Base-by-base conservation (phyloP, 2,797 vertebrate genomes). In the Aphelocoma californica region DNA sequence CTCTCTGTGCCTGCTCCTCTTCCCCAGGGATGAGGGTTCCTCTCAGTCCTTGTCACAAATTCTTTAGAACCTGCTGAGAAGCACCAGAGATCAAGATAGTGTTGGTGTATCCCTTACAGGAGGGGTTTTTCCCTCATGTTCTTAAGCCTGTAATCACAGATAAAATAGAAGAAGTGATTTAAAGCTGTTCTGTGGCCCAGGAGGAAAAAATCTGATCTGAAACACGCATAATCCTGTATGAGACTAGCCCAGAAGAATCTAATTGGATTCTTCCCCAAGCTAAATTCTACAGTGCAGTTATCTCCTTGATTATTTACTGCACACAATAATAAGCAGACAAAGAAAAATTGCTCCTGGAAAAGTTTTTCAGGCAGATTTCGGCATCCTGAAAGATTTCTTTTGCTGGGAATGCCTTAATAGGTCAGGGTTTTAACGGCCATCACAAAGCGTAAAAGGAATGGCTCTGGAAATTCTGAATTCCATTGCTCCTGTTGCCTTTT, bases 1-100 rank as follows among this genome's bases (percentile, higher is more conserved):
- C 81, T 56, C 69, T 7, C 50, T 23, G 4, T 1, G 14, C 61
- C 75, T 29, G 36, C 81, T 64, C 7, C 0, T 19, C 19, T 17
- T 29, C 79, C 53, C 58, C 9, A 2, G 3, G 18, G 21, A 8
- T 4, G 1, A 23, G 2, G 2, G 34, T 2, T 62, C 70, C 36
- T 42, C 53, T 29, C 1, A 0, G 20, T 18, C 64, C 29, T 3
- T 0, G 17, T 31, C 66, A 65, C 45, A 32, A 0, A 3, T 38
- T n/a, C 78, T 38, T 26, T 9, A 18, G 64, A 66, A 67, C 15
- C 18, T 32, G 19, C 61, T 31, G 13, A 16, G 51, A 69, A 51
- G 53, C 19, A 6, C 12, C 69, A 28, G 56, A 57, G 23, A 28
- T 54, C 28, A 12, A 36, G 57, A 17, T 21, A 26, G 4, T 8